Percentiles rank a stretch among this genome's conserved stretches.
phyloP scores from a whole-genome alignment of 2,113 vertebrate genomes.

The Apteryx owenii region DNA sequence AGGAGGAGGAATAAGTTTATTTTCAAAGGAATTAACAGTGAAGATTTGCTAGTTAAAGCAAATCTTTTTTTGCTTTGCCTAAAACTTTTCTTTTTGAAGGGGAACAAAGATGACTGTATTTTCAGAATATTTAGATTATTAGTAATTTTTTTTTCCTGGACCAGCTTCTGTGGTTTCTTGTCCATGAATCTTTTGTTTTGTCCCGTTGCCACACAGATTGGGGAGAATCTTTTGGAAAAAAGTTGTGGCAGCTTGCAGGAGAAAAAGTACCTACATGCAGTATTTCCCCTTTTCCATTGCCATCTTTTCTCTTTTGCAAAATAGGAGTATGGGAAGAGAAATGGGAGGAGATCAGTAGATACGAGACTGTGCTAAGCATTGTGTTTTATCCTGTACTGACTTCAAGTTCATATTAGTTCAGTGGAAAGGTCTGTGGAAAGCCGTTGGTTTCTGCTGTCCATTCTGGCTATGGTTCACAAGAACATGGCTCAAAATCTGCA shows the following conservation, averaged over 20 bases:
- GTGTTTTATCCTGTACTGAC: background rate
- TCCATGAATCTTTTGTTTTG: background rate
- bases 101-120: background rate
- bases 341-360: background rate
- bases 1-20: background rate
- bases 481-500: rapidly evolving
- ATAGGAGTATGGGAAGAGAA: background rate
- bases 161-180: background rate
- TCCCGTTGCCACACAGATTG: background rate
- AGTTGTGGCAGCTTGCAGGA: background rate
- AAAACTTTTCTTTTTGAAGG: background rate
- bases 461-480: background rate
- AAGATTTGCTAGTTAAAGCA: background rate
- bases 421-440: background rate
- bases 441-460: background rate
- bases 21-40: background rate
- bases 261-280: background rate
- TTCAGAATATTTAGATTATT: background rate
- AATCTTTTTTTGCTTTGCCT: background rate
- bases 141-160: background rate
- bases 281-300: background rate
- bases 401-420: background rate
- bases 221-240: background rate
- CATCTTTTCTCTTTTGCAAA: background rate
- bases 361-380: background rate